phyloP scores from a whole-genome alignment of 1,140 invertebrate species.

The Pristionchus pacificus region DNA sequence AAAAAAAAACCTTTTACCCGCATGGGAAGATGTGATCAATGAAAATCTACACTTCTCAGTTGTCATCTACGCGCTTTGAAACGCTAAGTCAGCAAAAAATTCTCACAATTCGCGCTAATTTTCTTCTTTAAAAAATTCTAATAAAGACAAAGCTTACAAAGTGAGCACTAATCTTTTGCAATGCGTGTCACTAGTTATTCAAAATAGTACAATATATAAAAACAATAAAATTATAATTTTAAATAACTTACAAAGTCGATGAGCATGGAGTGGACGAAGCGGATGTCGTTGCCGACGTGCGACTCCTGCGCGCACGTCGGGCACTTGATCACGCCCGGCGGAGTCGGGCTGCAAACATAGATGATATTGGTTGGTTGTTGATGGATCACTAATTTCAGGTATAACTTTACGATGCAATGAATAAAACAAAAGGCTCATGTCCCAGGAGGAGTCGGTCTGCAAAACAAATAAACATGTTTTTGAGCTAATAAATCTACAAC shows the following conservation, averaged over 20 bases:
- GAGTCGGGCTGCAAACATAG: conserved; percentile 41
- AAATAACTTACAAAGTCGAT: conserved; percentile 41
- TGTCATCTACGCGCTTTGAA: too few relatives aligned
- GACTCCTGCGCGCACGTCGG: conserved; percentile 46
- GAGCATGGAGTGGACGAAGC: conserved; percentile 49
- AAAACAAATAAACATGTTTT: too few relatives aligned
- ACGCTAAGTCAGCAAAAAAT: too few relatives aligned
- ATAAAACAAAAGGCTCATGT: neutral
- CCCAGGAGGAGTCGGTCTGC: neutral
- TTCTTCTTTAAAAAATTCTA: too few relatives aligned
- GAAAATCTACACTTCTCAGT: too few relatives aligned
- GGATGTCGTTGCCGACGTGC: conserved; percentile 48
- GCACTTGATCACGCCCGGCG: conserved; percentile 49
- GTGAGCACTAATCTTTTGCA: too few relatives aligned
- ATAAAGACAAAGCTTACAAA: too few relatives aligned
- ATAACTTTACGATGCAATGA: neutral
- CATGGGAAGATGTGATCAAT: too few relatives aligned
- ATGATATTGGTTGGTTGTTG: conserved; percentile 9
- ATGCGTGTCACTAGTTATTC: neutral
- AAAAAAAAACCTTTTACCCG: too few relatives aligned
- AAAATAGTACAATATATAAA: neutral
- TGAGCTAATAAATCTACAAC: too few relatives aligned
- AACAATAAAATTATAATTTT: conserved; percentile 1
- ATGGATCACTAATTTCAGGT: neutral
- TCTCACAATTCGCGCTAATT: too few relatives aligned